Evolutionary conservation across 2,797 vertebrate species (phyloP), one percentile per base, ranked within the genome.

Genomic region (Alosa sapidissima): DNA sequence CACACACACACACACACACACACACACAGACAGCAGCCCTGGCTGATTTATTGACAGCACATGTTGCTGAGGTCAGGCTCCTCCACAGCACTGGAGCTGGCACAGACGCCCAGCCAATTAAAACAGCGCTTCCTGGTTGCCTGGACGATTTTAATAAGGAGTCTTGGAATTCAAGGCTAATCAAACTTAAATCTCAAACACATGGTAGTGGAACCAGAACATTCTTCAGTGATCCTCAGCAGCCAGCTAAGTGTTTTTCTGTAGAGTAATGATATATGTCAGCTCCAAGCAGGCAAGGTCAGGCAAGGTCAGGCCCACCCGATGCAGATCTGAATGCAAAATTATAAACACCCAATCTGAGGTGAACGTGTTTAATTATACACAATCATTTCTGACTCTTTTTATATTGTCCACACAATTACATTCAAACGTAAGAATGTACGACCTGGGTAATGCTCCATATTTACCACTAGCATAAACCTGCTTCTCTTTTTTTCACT

Each of bases 41-140:
- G 60, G 8, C 21, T 24, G 60, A 65, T 94, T 94, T 92, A 93
- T 94, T 94, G 96, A 94, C 95, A 95, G 96, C 96, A 95, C 94
- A 95, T 94, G 96, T 96, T 95, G 94, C 94, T n/a, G 52, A 82
- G 60, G 28, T 90, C 91, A 85, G 9, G 81, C 55, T 72, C 58
- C 75, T 83, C 52, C 81, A 83, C 51, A 82, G 51, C 81, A 58
- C 83, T 78, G 8, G 0, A 3, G n/a, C 60, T 81, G 14, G 94
- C 91, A 94, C 94, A 96, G 96, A 96, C 95, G 95, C 92, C 91
- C 92, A 91, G 90, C 93, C 95, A 93, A 95, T 96, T 93, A 95
- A 92, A 93, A 93, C 94, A 95, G 95, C 95, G 60, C 60, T 28
- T 65, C 60, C n/a, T 65, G 58, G 60, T 89, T 83, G 86, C 85